These are phyloP conservation scores for Lasiommata megera DNA, from an alignment of 2,888 invertebrate genomes.

Conservation along the genomic window DNA sequence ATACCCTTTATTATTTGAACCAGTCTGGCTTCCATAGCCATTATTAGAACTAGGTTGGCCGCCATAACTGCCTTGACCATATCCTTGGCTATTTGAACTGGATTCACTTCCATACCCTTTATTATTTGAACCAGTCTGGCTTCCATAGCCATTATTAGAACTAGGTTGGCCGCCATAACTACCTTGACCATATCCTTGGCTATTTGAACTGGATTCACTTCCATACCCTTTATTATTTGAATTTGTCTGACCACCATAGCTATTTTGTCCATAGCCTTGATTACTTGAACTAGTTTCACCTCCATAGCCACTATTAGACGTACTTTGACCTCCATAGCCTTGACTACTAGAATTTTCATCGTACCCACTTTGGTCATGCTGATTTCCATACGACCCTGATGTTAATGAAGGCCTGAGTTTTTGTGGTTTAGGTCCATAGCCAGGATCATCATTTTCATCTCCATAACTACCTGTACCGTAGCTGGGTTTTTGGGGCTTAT, in stretches of 20 bases:
- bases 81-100: constrained; percentile 4
- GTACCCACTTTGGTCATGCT: constrained; percentile 25
- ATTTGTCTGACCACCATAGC: constrained; percentile 24
- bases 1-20: too few species aligned
- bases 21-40: constrained; percentile 23
- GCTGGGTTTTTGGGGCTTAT: constrained; percentile 31
- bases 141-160: constrained; percentile 22
- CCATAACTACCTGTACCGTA: constrained; percentile 16
- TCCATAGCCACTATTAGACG: constrained; percentile 19
- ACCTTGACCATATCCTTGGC: constrained; percentile 13
- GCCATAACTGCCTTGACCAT: constrained; percentile 13
- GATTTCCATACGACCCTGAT: constrained; percentile 14
- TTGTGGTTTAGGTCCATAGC: constrained; percentile 17
- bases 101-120: constrained; percentile 21
- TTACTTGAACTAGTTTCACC: constrained; percentile 5
- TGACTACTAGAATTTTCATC: constrained; percentile 31
- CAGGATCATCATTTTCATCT: constrained; percentile 11
- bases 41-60: constrained; percentile 6
- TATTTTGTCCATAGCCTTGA: constrained; percentile 8
- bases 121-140: constrained; percentile 18
- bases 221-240: constrained; percentile 24
- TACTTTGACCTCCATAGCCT: constrained; percentile 24
- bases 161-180: constrained; percentile 15
- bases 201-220: not conserved
- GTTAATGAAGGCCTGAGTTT: constrained; percentile 31